Base-by-base conservation (phyloP, 2,888 invertebrate species). In the Acleris holmiana region DNA sequence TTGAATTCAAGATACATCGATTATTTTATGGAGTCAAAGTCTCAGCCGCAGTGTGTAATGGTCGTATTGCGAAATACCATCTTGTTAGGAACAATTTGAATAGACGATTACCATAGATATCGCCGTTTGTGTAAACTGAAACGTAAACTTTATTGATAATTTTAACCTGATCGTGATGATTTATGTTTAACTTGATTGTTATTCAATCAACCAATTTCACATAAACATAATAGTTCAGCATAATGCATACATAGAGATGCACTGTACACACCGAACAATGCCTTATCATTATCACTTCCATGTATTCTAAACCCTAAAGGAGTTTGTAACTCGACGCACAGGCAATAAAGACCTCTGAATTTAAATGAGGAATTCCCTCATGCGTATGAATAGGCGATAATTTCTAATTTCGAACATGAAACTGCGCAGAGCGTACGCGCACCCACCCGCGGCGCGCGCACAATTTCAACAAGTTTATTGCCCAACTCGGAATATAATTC, bases 371-470 rank as follows among this genome's bases (percentile, higher is more conserved):
- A 67, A 61, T 57, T 67, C 67, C 46, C 51, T 48, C 57, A 44
- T 53, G 57, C 61, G 65, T 61, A 60, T 54, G 61, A 61, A 67
- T 67, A 57, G 57, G 61, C 57, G 67, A 67, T 67, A 67, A 65
- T 54, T 68, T 72, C 67, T 69, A 69, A 70, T 67, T 66, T 69
- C 59, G 55, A 61, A 66, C 63, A 51, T 67, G 68, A 63, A 67
- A 61, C 68, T 66, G 67, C 62, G 65, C 64, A 64, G 60, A 53
- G 60, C 70, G 68, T 68, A 66, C 63, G 48, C 62, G 61, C 58
- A 61, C 69, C 62, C 66, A 69, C 84, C 84, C 73, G 68, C 84
- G n/a, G 84, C 73, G 84, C 74, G 72, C 73, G 77, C 76, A 74
- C 76, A 76, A 76, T 79, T 76, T 72, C 73, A 69, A 71, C 67